Evolutionary conservation across 2,113 vertebrate species (phyloP), one percentile per base, ranked within the genome.

Genomic region (Myotis lucifugus): DNA sequence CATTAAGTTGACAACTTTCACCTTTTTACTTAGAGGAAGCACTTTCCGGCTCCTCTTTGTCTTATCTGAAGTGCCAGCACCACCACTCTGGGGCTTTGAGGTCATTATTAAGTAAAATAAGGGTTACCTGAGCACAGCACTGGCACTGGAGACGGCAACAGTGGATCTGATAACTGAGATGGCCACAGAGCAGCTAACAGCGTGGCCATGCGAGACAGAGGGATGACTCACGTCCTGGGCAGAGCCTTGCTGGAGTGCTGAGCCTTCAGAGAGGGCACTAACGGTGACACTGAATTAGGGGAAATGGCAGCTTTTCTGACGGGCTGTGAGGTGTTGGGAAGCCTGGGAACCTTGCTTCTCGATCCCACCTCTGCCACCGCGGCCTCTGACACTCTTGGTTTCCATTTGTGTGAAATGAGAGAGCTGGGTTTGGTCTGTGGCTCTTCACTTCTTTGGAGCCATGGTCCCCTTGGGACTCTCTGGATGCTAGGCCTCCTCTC

Each of bases 391-490:
- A 79, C 32, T 87, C 29, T 37, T 40, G 14, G 27, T 84, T 83
- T 89, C 72, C 23, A n/a, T 69, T 79, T 90, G 54, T 72, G 11
- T 74, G 40, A 48, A 48, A 18, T 37, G 12, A 78, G 34, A 61
- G 19, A 92, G 21, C 32, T 67, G 21, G 18, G 1, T 73, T 86
- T 70, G 9, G 27, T 21, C 84, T 56, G 21, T 79, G 29, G n/a
- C 25, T 72, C 40, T 91, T 52, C 59, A 69, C 25, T 46, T 82
- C 78, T 72, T 27, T 81, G 93, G 29, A 81, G 8, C n/a, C 46
- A 4, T 18, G 46, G 27, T 42, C 52, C 15, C 73, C 27, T 67
- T 76, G 37, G 54, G 40, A 64, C 27, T 54, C 34, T 90, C 40
- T 90, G 42, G 32, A 89, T 74, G 34, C 23, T 29, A 21, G 27